These are phyloP conservation scores for Papilio helenus DNA, from an alignment of 1,140 invertebrate species.

Conservation along the genomic window DNA sequence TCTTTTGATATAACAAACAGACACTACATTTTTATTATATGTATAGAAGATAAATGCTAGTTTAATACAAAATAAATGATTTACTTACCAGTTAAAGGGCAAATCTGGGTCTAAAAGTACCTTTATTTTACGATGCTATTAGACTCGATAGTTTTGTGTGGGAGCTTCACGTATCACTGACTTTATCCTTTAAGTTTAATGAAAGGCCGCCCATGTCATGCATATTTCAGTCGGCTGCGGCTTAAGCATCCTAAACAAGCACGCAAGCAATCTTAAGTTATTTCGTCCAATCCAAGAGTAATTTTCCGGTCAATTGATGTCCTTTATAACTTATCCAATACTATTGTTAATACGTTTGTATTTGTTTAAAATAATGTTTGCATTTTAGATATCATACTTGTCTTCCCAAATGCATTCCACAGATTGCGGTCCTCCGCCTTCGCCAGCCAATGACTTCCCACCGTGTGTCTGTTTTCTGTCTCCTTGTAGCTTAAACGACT, in stretches of 20 bases:
- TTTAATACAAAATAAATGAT: neutral
- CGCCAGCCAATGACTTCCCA: too few species aligned
- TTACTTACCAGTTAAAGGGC: neutral
- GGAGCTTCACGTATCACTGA: constrained; percentile 17
- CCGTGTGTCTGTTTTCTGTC: too few species aligned
- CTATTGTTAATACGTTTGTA: neutral
- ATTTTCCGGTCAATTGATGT: constrained; percentile 33
- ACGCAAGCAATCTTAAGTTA: constrained; percentile 35
- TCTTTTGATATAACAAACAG: too few species aligned
- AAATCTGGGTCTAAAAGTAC: neutral
- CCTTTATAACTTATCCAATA: constrained; percentile 31
- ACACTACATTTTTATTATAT: too few species aligned
- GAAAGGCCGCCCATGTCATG: constrained; percentile 14
- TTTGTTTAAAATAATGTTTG: neutral
- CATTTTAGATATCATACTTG: too few species aligned
- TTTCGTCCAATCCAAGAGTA: constrained; percentile 14
- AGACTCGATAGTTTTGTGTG: constrained; percentile 10
- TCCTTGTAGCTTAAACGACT: too few species aligned
- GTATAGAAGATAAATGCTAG: too few species aligned
- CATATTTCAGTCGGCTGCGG: constrained; percentile 24
- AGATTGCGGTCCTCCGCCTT: too few species aligned
- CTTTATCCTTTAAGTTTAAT: constrained; percentile 35
- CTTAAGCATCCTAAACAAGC: constrained; percentile 33
- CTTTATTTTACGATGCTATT: constrained; percentile 21
- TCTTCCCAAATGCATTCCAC: too few species aligned